Evolutionary conservation across 2,888 invertebrate genomes (phyloP), one percentile per base, ranked within the genome.

Genomic region (Apotomis turbidana): DNA sequence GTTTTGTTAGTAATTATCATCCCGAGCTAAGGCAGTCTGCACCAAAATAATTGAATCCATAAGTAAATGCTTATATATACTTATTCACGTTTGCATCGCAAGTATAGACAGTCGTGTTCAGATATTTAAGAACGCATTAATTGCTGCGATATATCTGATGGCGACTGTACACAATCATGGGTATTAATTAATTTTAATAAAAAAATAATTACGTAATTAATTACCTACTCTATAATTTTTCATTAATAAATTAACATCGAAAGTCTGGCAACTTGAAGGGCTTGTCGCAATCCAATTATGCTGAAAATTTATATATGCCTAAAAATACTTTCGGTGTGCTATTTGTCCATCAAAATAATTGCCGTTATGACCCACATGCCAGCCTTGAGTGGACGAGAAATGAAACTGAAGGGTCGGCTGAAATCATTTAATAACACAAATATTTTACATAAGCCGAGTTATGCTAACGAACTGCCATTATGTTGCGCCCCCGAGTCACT

Each of bases 391-490:
- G 66, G 15, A 63, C 51, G 54, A 61, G 57, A 62, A 58, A 52
- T 63, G 9, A 36, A 81, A 80, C 77, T 79, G 74, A 77, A 79
- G 78, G 77, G 76, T 77, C 81, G 80, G 80, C 81, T 80, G 78
- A 81, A 87, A 87, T 87, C 82, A 84, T 87, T 87, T 87, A 87
- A 89, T 89, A 87, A 87, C 79, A 83, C 85, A 88, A 90, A 89
- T 87, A 89, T 89, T 90, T 88, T 84, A 86, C 84, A 85, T 83
- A 84, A 84, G 83, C 84, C 84, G 84, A 83, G 86, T 87, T 89
- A 91, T 91, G 89, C 87, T 91, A 91, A 91, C 90, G 92, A 91
- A 90, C 88, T 86, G 85, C 87, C 88, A 91, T 91, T 91, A 91
- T 93, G 87, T 87, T 82, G 84, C 84, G 84, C 87, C 87, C 88